A percentile compares a stretch with the other conserved stretches of the same genome.
phyloP scores from a whole-genome alignment of 53 echinoderm and acorn worm genomes.

The Henricia sp. region DNA sequence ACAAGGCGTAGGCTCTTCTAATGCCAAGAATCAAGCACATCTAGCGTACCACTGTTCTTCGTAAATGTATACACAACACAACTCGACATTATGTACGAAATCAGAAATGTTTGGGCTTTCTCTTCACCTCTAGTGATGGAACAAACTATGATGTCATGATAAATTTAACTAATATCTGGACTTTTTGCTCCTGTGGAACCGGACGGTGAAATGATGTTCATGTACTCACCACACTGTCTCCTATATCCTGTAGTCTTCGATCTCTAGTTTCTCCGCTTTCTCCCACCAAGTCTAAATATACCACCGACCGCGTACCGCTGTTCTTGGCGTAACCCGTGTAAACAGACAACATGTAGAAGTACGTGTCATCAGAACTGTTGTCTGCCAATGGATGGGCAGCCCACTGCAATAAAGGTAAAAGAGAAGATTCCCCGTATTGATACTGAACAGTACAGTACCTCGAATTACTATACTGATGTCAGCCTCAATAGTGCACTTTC shows the following conservation, averaged over 20 bases:
- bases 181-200: no score
- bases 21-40: no score
- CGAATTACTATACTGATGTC: neutral
- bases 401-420: constrained; percentile 69
- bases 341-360: constrained; percentile 61
- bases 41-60: no score
- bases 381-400: constrained; percentile 63
- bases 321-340: constrained; percentile 62
- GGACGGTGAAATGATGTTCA: neutral
- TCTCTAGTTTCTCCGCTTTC: constrained; percentile 53
- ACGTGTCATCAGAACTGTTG: constrained; percentile 43
- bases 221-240: constrained; percentile 49
- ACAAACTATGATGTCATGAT: no score
- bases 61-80: no score
- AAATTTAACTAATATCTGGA: no score
- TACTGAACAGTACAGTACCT: neutral
- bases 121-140: no score
- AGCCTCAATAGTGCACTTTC: no score
- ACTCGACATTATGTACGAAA: no score
- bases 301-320: constrained; percentile 59
- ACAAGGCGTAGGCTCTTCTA: no score
- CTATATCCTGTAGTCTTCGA: constrained; percentile 54
- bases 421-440: no score
- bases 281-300: constrained; percentile 59
- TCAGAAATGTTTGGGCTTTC: no score